Base-by-base conservation (phyloP, 2,797 vertebrate genomes). In the Sciurus vulgaris region DNA sequence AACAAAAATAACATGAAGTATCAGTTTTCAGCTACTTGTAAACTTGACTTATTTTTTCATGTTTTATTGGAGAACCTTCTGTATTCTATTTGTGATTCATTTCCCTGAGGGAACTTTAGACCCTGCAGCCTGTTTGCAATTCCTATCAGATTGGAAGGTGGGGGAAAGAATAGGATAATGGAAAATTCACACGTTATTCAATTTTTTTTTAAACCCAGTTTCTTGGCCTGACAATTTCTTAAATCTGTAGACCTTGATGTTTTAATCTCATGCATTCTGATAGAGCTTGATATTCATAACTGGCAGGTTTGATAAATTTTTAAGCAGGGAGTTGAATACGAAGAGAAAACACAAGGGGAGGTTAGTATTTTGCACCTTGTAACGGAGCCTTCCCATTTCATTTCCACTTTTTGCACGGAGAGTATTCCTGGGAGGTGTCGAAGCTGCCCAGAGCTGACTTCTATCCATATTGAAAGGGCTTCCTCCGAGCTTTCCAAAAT, bases 201-300 rank as follows among this genome's bases (percentile, higher is more conserved):
- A 54, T 78, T 97, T 96, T 56, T 12, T 72, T 15, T 92, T 6
- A 98, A 61, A 13, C 28, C 63, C 61, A 65, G 61, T 65, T 63
- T 65, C 61, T 65, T 30, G 61, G 61, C 61, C 61, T 14, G 61
- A 96, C 91, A 91, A 1, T 98, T 98, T 97, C 94, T 97, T 96
- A 92, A 97, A 92, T 87, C 89, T 97, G 54, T 93, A 97, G 96
- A 95, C 89, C 97, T 98, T 98, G 97, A 98, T 98, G 96, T 98
- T 98, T 97, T 98, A 98, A 98, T 98, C 97, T 98, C 92, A 88
- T 97, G 96, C 97, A 96, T 98, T 98, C 97, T 97, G 95, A 93
- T 98, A 82, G 70, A 88, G 86, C 90, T 97, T 98, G 97, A 96
- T 98, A 97, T 97, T 98, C 97, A 93, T 98, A 97, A 98, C 95